Conservation (phyloP, 2,797 vertebrate genomes). For the Enteromius paludinosus region DNA sequence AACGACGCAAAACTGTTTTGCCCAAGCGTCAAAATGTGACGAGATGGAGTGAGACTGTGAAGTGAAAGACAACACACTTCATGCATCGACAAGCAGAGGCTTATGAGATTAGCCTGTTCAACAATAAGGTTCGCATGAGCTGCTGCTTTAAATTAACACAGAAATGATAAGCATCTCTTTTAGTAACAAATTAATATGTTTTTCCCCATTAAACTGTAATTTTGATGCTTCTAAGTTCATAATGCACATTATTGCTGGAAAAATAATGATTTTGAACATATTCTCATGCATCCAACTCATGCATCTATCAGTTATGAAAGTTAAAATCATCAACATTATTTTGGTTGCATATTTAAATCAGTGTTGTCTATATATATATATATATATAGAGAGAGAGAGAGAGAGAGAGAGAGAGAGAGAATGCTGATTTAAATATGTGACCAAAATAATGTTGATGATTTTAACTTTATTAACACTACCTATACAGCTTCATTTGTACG, state of each 20-base stretch:
- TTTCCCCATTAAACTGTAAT: not conserved
- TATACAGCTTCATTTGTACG: not conserved
- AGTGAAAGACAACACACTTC: not conserved
- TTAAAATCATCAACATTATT: not conserved
- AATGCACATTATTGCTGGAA: not conserved
- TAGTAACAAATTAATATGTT: not conserved
- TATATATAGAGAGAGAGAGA: not conserved
- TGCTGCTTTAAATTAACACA: not conserved
- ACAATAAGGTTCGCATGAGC: not conserved
- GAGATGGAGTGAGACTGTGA: no score
- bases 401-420: no score
- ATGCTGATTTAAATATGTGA: not conserved
- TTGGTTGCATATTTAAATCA: not conserved
- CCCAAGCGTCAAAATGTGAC: no score
- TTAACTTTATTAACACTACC: not conserved
- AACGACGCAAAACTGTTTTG: no score
- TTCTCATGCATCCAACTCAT: not conserved
- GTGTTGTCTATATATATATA: not conserved
- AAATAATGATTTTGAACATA: not conserved
- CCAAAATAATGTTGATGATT: not conserved
- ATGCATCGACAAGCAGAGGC: not conserved
- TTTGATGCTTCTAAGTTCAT: not conserved
- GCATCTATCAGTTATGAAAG: not conserved
- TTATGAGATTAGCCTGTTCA: slow-evolving; percentile 7
- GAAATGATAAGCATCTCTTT: not conserved